Evolutionary conservation across 1,140 invertebrate species (phyloP), one percentile per base, ranked within the genome.

Genomic region (Apis laboriosa): DNA sequence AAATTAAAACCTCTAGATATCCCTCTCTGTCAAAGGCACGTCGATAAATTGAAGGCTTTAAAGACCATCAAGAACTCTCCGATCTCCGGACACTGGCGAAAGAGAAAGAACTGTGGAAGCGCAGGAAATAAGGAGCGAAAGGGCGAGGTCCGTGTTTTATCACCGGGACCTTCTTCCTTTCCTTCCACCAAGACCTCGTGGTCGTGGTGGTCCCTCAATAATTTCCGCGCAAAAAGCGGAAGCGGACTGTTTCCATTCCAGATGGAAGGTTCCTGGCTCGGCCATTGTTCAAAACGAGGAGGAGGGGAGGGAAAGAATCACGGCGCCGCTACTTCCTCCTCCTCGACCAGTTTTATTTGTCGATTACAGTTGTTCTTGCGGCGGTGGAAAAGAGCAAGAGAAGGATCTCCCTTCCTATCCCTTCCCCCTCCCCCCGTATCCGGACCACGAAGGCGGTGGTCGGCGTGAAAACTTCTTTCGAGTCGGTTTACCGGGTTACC

Each of bases 141-240:
- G 34, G 12, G 24, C 53, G 34, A n/a, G 11, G 28, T 28, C n/a
- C 13, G 55, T 71, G 79, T 63, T 88, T 88, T 82, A 84, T 86
- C 87, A 73, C 15, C 49, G 12, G 51, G 68, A 28, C 63, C 28
- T 56, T 34, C 66, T 83, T 77, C 80, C 75, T 77, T 34, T 24
- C 80, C 75, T 34, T 49, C 63, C 17, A 28, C 63, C 17, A 28
- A 19, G 24, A n/a, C 53, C 61, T 75, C 12, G 77, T 61, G 76
- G 75, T 67, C 67, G 73, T 58, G 68, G 76, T 85, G 60, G 77
- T 86, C 80, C 72, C 80, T 85, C 85, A 79, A 91, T 90, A 88
- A 91, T 91, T 91, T 90, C 89, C 89, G 86, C 77, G 86, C 75
- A 84, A 80, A 80, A 84, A 84, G 73, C 66, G 77, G 83, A 88